Evolutionary conservation across 2,113 vertebrate genomes (phyloP).

Genomic region (Mesocricetus auratus): DNA sequence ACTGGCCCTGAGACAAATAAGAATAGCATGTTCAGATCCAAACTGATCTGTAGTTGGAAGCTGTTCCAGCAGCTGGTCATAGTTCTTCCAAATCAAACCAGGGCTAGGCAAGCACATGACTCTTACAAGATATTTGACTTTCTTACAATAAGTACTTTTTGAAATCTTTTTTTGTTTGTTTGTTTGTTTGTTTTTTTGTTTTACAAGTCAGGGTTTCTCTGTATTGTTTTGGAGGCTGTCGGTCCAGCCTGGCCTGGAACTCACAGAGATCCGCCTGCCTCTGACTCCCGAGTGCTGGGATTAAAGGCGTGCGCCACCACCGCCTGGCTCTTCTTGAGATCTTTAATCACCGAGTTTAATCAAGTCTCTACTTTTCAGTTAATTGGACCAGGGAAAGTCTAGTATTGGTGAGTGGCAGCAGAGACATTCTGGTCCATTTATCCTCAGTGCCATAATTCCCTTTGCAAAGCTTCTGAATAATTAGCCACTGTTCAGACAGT

Average conservation of each 20-base stretch:
- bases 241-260: too few relatives aligned
- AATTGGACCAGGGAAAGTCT: background rate
- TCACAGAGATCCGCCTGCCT: too few relatives aligned
- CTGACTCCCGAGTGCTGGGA: too few relatives aligned
- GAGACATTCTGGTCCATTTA: background rate
- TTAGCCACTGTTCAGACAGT: background rate
- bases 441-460: background rate
- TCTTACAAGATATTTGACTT: background rate
- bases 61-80: background rate
- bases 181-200: too few relatives aligned
- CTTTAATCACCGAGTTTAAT: constrained; percentile 52
- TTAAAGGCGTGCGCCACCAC: too few relatives aligned
- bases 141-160: too few relatives aligned
- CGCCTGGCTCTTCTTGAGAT: too few relatives aligned
- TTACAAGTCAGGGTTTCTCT: too few relatives aligned
- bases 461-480: background rate
- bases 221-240: too few relatives aligned
- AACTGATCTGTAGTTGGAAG: background rate
- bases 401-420: background rate
- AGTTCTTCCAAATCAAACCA: background rate
- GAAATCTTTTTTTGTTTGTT: too few relatives aligned
- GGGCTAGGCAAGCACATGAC: background rate
- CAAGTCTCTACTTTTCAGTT: constrained; percentile 15
- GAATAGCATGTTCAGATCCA: background rate
- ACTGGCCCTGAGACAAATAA: background rate